Evolutionary conservation across 2,113 vertebrate species (phyloP), one percentile per base, ranked within the genome.

Genomic region (Etia nguti): DNA sequence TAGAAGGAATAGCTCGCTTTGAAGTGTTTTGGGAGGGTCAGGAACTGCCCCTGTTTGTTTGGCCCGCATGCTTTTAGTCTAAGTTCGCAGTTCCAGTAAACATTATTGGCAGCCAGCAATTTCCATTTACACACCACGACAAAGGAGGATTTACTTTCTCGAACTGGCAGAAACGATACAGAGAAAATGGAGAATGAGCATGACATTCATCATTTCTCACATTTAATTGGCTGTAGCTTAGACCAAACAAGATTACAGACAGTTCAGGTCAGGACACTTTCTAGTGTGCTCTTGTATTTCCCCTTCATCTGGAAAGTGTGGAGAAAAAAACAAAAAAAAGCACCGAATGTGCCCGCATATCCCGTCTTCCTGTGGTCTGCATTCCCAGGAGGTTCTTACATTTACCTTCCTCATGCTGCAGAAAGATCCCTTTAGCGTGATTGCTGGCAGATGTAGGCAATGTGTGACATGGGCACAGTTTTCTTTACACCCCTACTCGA

Each of bases 1-100:
- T 57, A 48, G 73, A 90, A 92, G 79, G 91, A 94, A 93, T 91
- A 82, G 10, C 54, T 81, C 16, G 55, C 92, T 95, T 94, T 94
- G 91, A 94, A 92, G 93, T 82, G 46, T 68, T 68, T 81, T 62
- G 86, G 20, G 11, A 50, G 24, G 36, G 38, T 80, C 86, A 88
- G 89, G 84, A 92, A 90, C 85, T 80, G 89, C 80, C 48, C 87
- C 81, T 46, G 79, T 62, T 90, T 90, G 89, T 89, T 93, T 90
- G 79, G 86, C 54, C 70, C 4, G 77, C 87, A 88, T 93, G 86
- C 79, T 93, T 90, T 84, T 29, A 88, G 86, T 88, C 56, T 5
- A 16, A 82, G 43, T 59, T 34, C 18, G 68, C 55, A 88, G 65
- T 84, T 90, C 57, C 38, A 77, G 73, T 80, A 22, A 92, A 83